Base-by-base conservation (phyloP, 2,888 invertebrate genomes). In the Capitulum mitella region DNA sequence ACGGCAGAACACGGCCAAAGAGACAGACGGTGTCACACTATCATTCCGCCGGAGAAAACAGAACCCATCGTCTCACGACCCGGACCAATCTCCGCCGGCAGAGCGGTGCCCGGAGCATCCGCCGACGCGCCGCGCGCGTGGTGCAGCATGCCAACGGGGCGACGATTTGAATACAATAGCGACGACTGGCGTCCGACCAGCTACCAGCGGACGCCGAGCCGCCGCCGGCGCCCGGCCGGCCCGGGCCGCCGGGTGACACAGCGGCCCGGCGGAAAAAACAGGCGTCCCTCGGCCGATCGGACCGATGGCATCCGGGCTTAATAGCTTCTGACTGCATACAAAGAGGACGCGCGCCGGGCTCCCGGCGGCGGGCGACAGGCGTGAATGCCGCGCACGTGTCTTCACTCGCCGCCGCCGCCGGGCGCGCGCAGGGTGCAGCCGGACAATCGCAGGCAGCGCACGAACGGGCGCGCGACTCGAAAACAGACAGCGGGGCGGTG, bases 131-230 rank as follows among this genome's bases (percentile, higher is more conserved):
- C n/a, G n/a, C 10, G 58, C n/a, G 58, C 58, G 58, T 58, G 58
- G 58, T 29, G 8, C 10, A n/a, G 58, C 58, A 58, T 58, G n/a
- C 58, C 58, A 58, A 58, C 58, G 29, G 58, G 6, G 5, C 0
- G 64, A 8, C 32, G 14, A 64, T 64, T 64, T 64, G 64, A 64
- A 64, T 64, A 64, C 64, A 64, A 64, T 64, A 34, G 29, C 29
- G 34, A n/a, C n/a, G 29, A 29, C 64, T 64, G 64, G 29, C 32
- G 29, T 3, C 34, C 12, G 34, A 14, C 29, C 34, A 6, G 58
- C 58, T 29, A 58, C 58, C 58, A n/a, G 58, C 10, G n/a, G n/a
- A 2, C 58, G 29, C 26, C 26, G 14, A 29, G n/a, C 58, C 3
- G 58, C 29, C 10, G n/a, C 58, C 58, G n/a, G 19, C 51, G 16